Evolutionary conservation across 2,797 vertebrate species (phyloP).

Genomic region (Eutrigla gurnardus): DNA sequence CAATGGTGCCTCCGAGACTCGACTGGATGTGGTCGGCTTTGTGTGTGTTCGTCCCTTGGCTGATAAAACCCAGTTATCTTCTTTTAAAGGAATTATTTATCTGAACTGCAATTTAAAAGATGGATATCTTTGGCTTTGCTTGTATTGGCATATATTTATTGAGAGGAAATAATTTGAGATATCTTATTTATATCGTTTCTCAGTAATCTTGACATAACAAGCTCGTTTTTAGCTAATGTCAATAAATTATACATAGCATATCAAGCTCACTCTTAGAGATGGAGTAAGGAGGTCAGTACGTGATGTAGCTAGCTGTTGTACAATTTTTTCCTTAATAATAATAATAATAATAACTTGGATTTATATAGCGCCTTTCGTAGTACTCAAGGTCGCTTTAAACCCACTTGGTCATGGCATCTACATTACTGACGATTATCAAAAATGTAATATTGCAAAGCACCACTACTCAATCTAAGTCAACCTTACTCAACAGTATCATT

Average conservation of each 20-base stretch:
- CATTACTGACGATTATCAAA: too few relatives aligned
- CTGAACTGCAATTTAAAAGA: constrained; percentile 11
- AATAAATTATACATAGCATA: background rate
- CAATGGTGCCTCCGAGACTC: constrained; percentile 30
- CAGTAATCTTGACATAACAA: constrained; percentile 5
- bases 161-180: constrained; percentile 4
- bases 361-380: too few relatives aligned
- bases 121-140: background rate
- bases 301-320: too few relatives aligned
- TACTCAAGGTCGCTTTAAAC: too few relatives aligned
- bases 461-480: too few relatives aligned
- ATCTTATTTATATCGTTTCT: background rate
- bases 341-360: too few relatives aligned
- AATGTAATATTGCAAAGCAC: too few relatives aligned
- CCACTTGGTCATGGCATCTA: too few relatives aligned
- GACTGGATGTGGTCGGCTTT: constrained; percentile 28
- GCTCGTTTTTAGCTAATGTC: background rate
- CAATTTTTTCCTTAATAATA: too few relatives aligned
- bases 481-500: too few relatives aligned
- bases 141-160: background rate
- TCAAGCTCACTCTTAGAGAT: background rate
- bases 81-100: constrained; percentile 20
- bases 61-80: constrained; percentile 26
- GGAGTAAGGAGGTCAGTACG: background rate
- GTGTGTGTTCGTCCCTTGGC: constrained; percentile 31